These are phyloP conservation scores for Chitala chitala DNA, from an alignment of 2,113 vertebrate species.

Conservation along the genomic window DNA sequence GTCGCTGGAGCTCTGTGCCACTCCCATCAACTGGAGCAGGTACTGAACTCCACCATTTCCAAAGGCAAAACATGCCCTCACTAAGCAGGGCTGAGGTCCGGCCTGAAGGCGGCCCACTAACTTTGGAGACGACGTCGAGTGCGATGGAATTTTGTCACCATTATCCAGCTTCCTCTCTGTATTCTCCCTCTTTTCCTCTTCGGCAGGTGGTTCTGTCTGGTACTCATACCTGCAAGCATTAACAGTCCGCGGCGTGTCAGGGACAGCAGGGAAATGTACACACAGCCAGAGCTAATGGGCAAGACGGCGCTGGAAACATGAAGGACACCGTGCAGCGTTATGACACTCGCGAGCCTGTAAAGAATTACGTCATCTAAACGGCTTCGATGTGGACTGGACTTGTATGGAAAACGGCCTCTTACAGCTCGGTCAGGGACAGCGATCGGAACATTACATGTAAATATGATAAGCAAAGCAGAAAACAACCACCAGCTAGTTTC, in stretches of 20 bases:
- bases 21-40: not conserved
- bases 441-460: not conserved
- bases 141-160: slow-evolving; percentile 57
- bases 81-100: slow-evolving; percentile 31
- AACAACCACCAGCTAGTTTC: not conserved
- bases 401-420: not conserved
- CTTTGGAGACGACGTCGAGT: slow-evolving; percentile 61
- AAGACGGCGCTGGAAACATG: not conserved
- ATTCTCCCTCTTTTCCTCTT: slow-evolving; percentile 52
- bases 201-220: slow-evolving; percentile 42
- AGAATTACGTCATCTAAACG: not conserved
- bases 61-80: not conserved
- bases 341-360: too few species aligned
- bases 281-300: not conserved
- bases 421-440: not conserved
- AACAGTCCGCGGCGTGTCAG: not conserved
- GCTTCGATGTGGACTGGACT: not conserved
- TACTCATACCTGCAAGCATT: slow-evolving; percentile 58
- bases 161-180: slow-evolving; percentile 60
- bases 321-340: not conserved
- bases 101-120: slow-evolving; percentile 49
- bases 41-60: not conserved
- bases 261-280: not conserved
- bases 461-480: not conserved
- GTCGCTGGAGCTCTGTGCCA: not conserved